Conservation (phyloP, 2,888 invertebrate species). For the Apodemia zela region DNA sequence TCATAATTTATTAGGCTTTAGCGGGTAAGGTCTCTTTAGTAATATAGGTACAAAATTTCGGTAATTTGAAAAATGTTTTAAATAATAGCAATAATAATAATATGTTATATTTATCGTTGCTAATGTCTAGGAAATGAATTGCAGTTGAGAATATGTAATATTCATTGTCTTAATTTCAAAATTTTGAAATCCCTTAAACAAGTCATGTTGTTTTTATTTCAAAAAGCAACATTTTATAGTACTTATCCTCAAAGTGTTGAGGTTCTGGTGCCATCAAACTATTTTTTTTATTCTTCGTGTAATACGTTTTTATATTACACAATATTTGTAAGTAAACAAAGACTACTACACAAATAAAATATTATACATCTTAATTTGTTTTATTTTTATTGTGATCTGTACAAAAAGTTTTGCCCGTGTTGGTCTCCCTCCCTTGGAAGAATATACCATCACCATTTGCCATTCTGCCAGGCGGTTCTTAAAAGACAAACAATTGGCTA, state of each 20-base stretch:
- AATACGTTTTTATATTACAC: slow-evolving; percentile 34
- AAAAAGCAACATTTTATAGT: slow-evolving; percentile 7
- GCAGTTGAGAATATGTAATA: slow-evolving; percentile 15
- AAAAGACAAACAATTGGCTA: no score
- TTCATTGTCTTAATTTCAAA: slow-evolving; percentile 6
- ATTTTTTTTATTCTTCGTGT: slow-evolving; percentile 32
- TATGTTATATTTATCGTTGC: slow-evolving; percentile 4
- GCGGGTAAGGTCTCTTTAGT: not conserved
- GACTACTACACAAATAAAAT: slow-evolving; percentile 37
- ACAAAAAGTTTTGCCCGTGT: no score
- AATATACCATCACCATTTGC: no score
- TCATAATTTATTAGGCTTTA: no score
- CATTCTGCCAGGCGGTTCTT: no score
- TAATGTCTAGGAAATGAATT: slow-evolving; percentile 1
- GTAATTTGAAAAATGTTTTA: slow-evolving; percentile 1
- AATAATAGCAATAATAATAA: slow-evolving; percentile 14
- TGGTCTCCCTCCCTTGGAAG: no score
- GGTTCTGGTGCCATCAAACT: slow-evolving; percentile 35
- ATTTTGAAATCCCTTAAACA: not conserved
- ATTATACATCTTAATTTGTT: slow-evolving; percentile 29
- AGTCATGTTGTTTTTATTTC: slow-evolving; percentile 2
- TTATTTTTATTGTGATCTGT: slow-evolving; percentile 19
- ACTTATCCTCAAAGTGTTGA: slow-evolving; percentile 20
- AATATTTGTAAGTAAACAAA: slow-evolving; percentile 37
- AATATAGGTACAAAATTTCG: not conserved